Evolutionary conservation across 2,113 vertebrate species (phyloP).

Genomic region (Boulengerochromis microlepis): DNA sequence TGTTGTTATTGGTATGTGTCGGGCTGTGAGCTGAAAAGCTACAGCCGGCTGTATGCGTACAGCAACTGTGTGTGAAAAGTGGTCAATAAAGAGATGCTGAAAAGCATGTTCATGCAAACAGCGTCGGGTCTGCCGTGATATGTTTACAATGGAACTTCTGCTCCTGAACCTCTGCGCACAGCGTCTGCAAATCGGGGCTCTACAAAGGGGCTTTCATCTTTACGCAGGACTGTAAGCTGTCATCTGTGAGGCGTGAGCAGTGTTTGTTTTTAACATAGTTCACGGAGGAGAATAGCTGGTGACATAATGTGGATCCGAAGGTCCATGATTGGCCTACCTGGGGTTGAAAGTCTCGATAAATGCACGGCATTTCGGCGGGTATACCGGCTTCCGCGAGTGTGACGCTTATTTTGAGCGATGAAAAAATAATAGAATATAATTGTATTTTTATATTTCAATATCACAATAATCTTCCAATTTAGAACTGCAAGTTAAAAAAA

Average conservation of each 20-base stretch:
- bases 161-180: too few relatives aligned
- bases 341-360: neutral
- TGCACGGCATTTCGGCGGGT: rapidly evolving
- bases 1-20: too few relatives aligned
- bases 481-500: neutral
- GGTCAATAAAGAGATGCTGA: too few relatives aligned
- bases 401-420: neutral
- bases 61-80: too few relatives aligned
- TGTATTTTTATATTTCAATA: neutral
- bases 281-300: rapidly evolving
- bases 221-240: too few relatives aligned
- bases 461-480: neutral
- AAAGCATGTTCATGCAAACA: too few relatives aligned
- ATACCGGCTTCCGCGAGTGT: neutral
- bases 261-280: neutral
- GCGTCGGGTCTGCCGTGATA: too few relatives aligned
- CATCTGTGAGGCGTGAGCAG: too few relatives aligned
- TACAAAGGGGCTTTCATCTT: rapidly evolving
- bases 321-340: rapidly evolving
- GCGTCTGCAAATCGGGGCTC: too few relatives aligned
- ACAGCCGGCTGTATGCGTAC: too few relatives aligned
- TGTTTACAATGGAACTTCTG: too few relatives aligned
- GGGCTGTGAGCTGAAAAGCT: too few relatives aligned
- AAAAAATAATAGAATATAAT: neutral
- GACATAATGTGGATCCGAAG: neutral